Evolutionary conservation across 2,797 vertebrate species (phyloP), one percentile per base, ranked within the genome.

Genomic region (Semotilus atromaculatus): DNA sequence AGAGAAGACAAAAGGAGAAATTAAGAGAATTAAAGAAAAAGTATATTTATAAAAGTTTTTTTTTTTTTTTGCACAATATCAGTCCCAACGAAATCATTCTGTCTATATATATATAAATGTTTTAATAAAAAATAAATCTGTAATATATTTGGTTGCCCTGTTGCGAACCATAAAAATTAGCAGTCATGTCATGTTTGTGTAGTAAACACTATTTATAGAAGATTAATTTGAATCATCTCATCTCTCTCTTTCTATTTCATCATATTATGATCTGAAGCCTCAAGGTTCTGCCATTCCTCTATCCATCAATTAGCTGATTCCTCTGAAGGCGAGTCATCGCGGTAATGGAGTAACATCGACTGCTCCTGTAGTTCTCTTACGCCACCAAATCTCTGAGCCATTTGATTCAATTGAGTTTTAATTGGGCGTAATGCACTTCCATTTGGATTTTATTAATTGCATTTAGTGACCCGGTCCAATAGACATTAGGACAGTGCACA

Each of bases 381-480:
- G 66, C 90, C 45, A 70, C 88, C 86, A 85, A 64, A 83, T 90
- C 90, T 89, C 89, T 45, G 84, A 90, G 81, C 82, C 86, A 85
- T 90, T 84, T 80, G 43, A 87, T 90, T 91, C 90, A 89, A 92
- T 94, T 90, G 91, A 89, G 90, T 92, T 95, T 94, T 94, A 95
- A 95, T 95, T 94, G 91, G 88, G 77, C 90, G 87, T 92, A 93
- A 94, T 94, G 93, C 89, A 91, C 91, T 92, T 92, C 91, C 89
- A 91, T 89, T 76, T 80, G n/a, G 80, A 88, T 93, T 92, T 91
- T 89, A 93, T 93, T 94, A 95, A 93, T 94, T 92, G 92, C 23
- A 3, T 67, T 79, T 89, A 91, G 90, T 89, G 91, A 92, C 90
- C 92, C 79, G 89, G 90, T 89, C 85, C 80, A 64, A 82, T 83